These are phyloP conservation scores for Chinchilla lanigera DNA, from an alignment of 2,113 vertebrate genomes.

Conservation along the genomic window DNA sequence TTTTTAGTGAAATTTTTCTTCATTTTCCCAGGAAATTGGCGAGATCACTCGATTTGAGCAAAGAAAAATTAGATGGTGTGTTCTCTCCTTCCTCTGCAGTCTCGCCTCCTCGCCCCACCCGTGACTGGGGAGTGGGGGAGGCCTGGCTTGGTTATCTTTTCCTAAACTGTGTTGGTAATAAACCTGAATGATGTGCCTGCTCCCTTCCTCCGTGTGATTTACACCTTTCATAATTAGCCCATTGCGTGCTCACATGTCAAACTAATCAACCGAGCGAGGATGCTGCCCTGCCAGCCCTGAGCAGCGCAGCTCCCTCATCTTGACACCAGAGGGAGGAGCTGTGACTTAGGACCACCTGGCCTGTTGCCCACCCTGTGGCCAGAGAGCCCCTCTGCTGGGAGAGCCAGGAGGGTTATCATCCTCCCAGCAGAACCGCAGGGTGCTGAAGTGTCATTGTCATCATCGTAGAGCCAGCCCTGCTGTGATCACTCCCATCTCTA, in stretches of 20 bases:
- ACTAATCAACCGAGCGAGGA: not conserved
- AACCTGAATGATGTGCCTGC: not conserved
- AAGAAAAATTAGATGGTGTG: rapidly evolving
- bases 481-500: not conserved
- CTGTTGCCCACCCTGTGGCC: rapidly evolving
- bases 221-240: conserved; percentile 53
- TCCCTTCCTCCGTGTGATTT: not conserved
- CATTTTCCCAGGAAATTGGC: not conserved
- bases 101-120: not conserved
- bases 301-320: not conserved
- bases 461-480: not conserved
- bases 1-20: not conserved
- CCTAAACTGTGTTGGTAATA: conserved; percentile 34
- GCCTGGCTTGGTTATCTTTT: not conserved
- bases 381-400: not conserved
- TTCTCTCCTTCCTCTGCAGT: rapidly evolving
- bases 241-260: not conserved
- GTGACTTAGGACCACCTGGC: rapidly evolving
- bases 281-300: not conserved
- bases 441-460: too few species aligned
- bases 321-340: rapidly evolving
- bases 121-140: not conserved
- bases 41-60: not conserved
- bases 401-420: not conserved
- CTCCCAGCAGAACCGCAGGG: rapidly evolving